Evolutionary conservation across 2,797 vertebrate genomes (phyloP).

Genomic region (Gila robusta): DNA sequence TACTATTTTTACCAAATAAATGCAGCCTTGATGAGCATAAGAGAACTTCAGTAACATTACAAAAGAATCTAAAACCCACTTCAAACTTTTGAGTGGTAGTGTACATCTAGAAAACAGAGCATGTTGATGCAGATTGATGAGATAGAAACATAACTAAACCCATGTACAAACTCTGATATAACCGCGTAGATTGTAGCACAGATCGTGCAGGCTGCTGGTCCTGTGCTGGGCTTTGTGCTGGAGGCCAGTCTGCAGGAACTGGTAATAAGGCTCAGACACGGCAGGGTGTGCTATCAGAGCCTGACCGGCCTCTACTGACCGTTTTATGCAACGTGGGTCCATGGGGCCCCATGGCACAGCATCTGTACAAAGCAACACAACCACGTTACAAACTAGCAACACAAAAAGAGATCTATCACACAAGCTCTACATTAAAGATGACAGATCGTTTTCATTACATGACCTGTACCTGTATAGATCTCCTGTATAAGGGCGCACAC

Average conservation of each 20-base stretch:
- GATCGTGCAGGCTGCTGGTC: constrained; percentile 70
- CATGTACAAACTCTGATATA: constrained; percentile 58
- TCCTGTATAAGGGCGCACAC: constrained; percentile 77
- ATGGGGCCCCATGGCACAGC: constrained; percentile 72
- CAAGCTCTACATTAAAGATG: neutral
- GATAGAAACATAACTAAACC: neutral
- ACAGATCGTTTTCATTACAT: neutral
- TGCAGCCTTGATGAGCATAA: neutral
- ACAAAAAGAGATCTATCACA: neutral
- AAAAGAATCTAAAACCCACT: neutral
- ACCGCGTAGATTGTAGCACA: constrained; percentile 67
- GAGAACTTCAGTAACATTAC: neutral
- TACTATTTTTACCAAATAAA: neutral
- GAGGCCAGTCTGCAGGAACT: constrained; percentile 71
- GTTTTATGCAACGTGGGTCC: constrained; percentile 67
- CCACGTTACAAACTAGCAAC: neutral
- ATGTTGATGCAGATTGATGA: neutral
- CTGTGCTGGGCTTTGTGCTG: constrained; percentile 67
- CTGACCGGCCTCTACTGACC: constrained; percentile 69
- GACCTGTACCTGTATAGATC: constrained; percentile 73
- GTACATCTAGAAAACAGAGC: neutral
- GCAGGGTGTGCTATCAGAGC: constrained; percentile 62
- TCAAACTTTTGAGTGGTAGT: neutral
- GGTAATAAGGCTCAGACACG: constrained; percentile 72
- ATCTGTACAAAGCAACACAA: constrained; percentile 63